A percentile compares a stretch with the other conserved stretches of the same genome.
Conservation (phyloP, 2,888 invertebrate genomes). For the Diabrotica balteata region DNA sequence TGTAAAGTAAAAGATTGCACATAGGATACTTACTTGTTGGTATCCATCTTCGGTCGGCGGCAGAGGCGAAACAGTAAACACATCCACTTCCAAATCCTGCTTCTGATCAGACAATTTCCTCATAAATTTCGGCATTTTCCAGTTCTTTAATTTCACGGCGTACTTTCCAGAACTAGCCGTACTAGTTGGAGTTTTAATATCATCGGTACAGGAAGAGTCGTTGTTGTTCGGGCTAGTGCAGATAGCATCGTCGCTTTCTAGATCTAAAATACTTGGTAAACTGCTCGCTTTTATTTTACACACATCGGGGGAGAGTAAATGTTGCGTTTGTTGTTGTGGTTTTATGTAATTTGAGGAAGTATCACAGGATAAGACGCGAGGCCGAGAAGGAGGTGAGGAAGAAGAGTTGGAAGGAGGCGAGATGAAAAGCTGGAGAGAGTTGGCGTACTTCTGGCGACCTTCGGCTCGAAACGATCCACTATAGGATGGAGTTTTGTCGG, state of each 20-base stretch:
- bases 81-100: conserved; percentile 50
- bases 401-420: conserved; percentile 65
- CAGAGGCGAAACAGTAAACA: conserved; percentile 43
- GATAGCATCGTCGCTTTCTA: conserved; percentile 63
- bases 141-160: conserved; percentile 67
- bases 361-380: conserved; percentile 58
- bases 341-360: conserved; percentile 51
- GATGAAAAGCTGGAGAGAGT: conserved; percentile 66
- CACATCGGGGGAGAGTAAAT: conserved; percentile 67
- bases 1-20: too few relatives aligned
- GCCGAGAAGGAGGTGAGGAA: conserved; percentile 55
- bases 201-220: conserved; percentile 47
- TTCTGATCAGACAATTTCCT: conserved; percentile 62
- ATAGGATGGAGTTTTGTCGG: conserved; percentile 60
- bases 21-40: conserved; percentile 44
- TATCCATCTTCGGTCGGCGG: conserved; percentile 48
- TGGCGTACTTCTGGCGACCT: conserved; percentile 56
- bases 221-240: conserved; percentile 30
- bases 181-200: conserved; percentile 73
- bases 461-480: conserved; percentile 55
- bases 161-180: conserved; percentile 67
- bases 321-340: conserved; percentile 57
- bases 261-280: conserved; percentile 82
- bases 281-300: conserved; percentile 77
- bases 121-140: conserved; percentile 75